Evolutionary conservation across 1,140 invertebrate species (phyloP), one percentile per base, ranked within the genome.

Genomic region (Drosophila saltans): DNA sequence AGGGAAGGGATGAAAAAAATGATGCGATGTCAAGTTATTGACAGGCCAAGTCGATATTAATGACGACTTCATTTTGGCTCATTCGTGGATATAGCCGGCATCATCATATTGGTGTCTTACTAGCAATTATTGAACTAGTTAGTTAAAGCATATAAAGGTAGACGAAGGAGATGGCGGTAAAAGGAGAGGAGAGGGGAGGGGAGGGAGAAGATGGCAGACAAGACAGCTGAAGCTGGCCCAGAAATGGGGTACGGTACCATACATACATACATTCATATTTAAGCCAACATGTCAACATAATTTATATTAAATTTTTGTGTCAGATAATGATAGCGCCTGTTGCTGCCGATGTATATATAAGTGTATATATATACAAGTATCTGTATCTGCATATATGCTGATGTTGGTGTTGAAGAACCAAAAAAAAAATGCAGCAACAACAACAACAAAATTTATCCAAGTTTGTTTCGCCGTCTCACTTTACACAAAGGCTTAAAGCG

Each of bases 231-330:
- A 48, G 45, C 45, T 48, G 45, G 45, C 45, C 21, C 45, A 26
- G 45, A 52, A 52, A 52, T 26, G 24, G 45, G 21, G 24, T 26
- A 52, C 45, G 16, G 16, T 16, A 16, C 16, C 72, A 60, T 16
- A 16, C 16, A 16, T 16, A 16, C 16, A 16, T 16, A 21, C 72
- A 60, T 75, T 66, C 81, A 84, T 84, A 83, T 91, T 91, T 88
- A 89, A 88, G 82, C 88, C 88, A 80, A 88, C 80, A 91, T 91
- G 88, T 91, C 88, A 91, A 91, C 88, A 91, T 91, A 91, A 91
- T 91, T 91, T 91, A 91, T 91, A 91, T 91, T 91, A 91, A 91
- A 88, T 88, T 91, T 91, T 80, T 88, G 83, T 84, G 83, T 91
- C 88, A 91, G 88, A 91, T 88, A 91, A 91, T 91, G 88, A 91